Base-by-base conservation (phyloP, 2,113 vertebrate genomes). In the Dipodomys spectabilis region DNA sequence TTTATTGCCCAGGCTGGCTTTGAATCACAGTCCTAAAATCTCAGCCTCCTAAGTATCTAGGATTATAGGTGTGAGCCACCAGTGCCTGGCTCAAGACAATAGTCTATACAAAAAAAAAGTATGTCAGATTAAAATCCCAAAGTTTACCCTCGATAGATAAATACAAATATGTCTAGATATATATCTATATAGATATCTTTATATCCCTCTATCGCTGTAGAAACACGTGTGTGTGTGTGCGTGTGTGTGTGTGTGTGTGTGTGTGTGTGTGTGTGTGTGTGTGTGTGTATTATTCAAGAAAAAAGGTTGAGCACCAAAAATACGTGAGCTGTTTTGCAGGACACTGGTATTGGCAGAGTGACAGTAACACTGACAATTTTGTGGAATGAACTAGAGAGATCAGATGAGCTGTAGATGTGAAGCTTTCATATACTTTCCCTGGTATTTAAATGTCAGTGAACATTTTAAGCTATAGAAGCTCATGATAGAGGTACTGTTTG, bases 381-480 rank as follows among this genome's bases (percentile, higher is more conserved):
- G 27, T 23, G 65, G 27, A 13, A 32, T 87, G 35, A 28, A 57
- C 10, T 45, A 60, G 32, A 77, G 7, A 53, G 44, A 12, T 73
- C 1, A 13, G 10, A n/a, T 65, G 35, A 32, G 28, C 39, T 67
- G 32, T 18, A n/a, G 25, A 57, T 30, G 32, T 83, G 28, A 30
- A 73, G 35, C 15, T 91, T 90, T 93, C 84, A 94, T 23, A 5
- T 7, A 44, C 35, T 32, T 91, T 83, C 44, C 39, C 78, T 89
- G 25, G 25, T 84, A 23, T 75, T 75, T 78, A 35, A 91, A 23
- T 57, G 15, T 82, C 57, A 82, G 65, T 30, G n/a, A 69, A 39
- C 28, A 78, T 82, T 82, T 87, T 86, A 80, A 93, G n/a, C 45
- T 49, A 12, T 49, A 49, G 49, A 49, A 78, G n/a, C 3, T 69